phyloP scores from a whole-genome alignment of 2,113 vertebrate species.

The Myiozetetes cayanensis region DNA sequence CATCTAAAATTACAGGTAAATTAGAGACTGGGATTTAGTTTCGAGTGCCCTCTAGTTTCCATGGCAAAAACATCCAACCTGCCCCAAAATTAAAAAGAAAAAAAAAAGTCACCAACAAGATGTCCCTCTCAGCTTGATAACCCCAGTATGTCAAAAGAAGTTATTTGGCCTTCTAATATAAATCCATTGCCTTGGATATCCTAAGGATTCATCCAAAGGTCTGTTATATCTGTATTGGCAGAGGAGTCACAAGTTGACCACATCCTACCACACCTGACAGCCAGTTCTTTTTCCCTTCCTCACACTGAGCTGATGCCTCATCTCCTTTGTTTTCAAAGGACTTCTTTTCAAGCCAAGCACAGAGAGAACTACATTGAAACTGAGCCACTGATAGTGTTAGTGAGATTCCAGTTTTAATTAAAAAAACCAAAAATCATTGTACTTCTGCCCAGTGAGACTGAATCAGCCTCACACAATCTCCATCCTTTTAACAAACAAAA shows the following conservation, averaged over 20 bases:
- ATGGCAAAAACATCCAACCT: not conserved
- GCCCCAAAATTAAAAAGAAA: not conserved
- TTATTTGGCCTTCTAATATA: not conserved
- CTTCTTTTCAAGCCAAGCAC: not conserved
- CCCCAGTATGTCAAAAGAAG: not conserved
- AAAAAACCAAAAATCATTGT: not conserved
- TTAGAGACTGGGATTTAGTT: not conserved
- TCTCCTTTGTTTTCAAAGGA: not conserved
- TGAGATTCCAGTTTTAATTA: slow-evolving; percentile 30
- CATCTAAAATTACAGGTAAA: not conserved
- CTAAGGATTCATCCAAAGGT: not conserved
- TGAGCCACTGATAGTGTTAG: not conserved
- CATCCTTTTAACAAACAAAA: slow-evolving; percentile 21
- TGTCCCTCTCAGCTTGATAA: not conserved
- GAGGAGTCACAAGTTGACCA: not conserved
- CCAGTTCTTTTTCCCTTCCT: not conserved
- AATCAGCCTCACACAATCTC: not conserved
- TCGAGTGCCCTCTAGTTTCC: not conserved
- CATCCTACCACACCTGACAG: not conserved
- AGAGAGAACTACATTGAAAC: not conserved
- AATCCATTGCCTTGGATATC: not conserved
- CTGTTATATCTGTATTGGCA: not conserved
- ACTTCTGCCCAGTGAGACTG: not conserved
- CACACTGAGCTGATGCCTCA: not conserved
- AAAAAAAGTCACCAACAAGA: not conserved